These are phyloP conservation scores for Drosophila meridiana DNA, from an alignment of 2,888 invertebrate species.

Conservation along the genomic window DNA sequence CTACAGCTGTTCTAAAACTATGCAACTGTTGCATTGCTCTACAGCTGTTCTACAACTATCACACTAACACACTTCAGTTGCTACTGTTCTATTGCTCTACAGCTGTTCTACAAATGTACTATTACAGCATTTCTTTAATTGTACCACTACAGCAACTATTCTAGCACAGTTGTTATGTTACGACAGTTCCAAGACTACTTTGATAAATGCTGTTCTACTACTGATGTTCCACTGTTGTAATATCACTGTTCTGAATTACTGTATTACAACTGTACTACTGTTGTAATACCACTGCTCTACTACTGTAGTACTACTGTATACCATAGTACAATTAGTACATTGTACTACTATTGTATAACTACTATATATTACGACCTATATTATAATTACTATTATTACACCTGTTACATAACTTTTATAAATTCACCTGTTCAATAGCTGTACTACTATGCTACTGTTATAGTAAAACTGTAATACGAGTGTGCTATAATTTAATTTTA, in stretches of 20 bases:
- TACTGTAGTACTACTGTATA: not conserved
- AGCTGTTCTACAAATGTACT: not conserved
- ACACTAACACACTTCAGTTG: too few relatives aligned
- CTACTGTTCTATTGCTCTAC: not conserved
- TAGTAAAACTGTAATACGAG: not conserved
- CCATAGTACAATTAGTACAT: not conserved
- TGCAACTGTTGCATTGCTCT: too few relatives aligned
- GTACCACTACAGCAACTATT: not conserved
- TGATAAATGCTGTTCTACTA: not conserved
- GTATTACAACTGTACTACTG: not conserved
- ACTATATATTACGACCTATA: not conserved
- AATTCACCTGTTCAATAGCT: not conserved
- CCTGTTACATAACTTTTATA: not conserved
- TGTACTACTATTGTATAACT: not conserved
- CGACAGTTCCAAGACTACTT: not conserved
- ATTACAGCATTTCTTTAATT: not conserved
- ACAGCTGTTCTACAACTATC: not conserved
- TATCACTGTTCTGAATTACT: not conserved
- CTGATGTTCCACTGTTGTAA: not conserved
- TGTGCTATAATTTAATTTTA: not conserved
- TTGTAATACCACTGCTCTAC: not conserved
- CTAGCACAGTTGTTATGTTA: not conserved
- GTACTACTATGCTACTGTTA: not conserved
- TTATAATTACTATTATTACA: not conserved
- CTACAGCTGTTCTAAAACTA: not conserved